Base-by-base conservation (phyloP, 1,140 invertebrate species). In the Tetraneura akinire region DNA sequence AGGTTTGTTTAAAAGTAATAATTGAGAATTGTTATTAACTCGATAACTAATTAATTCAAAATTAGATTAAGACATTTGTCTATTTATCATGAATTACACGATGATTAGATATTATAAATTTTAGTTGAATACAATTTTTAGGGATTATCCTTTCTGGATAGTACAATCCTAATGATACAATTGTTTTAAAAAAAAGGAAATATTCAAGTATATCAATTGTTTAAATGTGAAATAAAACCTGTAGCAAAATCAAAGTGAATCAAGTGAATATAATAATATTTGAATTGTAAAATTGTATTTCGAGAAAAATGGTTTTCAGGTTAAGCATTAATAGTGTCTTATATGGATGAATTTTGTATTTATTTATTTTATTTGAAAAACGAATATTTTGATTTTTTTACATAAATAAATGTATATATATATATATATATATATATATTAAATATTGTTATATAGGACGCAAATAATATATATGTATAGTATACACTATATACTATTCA, bases 1-100 rank as follows among this genome's bases (percentile, higher is more conserved):
- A 71, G 16, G 16, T 51, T 71, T 51, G 47, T 71, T 71, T 11
- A 32, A 71, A 71, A 49, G 45, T 71, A 23, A n/a, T 51, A 51
- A 51, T 51, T 71, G 8, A 51, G 47, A 18, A 29, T 11, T 29
- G 3, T 71, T 32, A 71, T 71, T 9, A 71, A 51, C 26, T 29
- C 47, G 16, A 29, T 32, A n/a, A n/a, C 1, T 49, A 71, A 71
- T 51, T 51, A 51, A 70, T 71, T 29, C 5, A 45, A 71, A 47
- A 68, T 37, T 37, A 37, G 8, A 37, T 4, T 37, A 8, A 47
- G 8, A 45, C 1, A 47, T 23, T 23, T 9, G 21, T 26, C n/a
- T 57, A 26, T 68, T 23, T 23, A 21, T 45, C n/a, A 42, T 42
- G 18, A n/a, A 21, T 37, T 64, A n/a, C 32, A 13, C 11, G 3